Evolutionary conservation across 2,888 invertebrate genomes (phyloP).

Genomic region (Folsomia candida): DNA sequence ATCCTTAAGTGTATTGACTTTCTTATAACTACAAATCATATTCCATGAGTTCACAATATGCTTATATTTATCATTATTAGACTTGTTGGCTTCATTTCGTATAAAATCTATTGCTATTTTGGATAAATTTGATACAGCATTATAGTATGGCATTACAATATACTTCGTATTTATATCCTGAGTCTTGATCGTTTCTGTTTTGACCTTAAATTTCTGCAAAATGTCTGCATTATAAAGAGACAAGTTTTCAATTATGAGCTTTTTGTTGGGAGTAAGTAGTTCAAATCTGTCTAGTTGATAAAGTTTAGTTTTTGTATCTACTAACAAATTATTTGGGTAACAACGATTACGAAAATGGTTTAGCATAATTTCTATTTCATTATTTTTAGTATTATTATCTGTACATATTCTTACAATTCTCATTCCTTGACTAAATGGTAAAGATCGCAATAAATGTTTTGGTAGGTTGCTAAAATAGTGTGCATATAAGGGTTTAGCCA

Average conservation of each 20-base stretch:
- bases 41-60: too few species aligned
- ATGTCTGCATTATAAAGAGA: background rate
- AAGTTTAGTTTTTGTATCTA: background rate
- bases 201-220: background rate
- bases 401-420: conserved; percentile 10
- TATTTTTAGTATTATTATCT: background rate
- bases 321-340: background rate
- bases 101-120: background rate
- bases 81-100: too few species aligned
- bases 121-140: background rate
- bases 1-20: too few species aligned
- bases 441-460: too few species aligned
- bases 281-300: background rate
- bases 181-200: background rate
- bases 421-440: conserved; percentile 11
- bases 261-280: background rate
- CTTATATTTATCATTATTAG: too few species aligned
- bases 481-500: too few species aligned
- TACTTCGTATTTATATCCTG: too few species aligned
- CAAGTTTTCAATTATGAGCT: background rate
- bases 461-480: too few species aligned
- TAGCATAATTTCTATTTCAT: background rate
- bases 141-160: background rate
- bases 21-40: too few species aligned
- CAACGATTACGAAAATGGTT: background rate